Evolutionary conservation across 35 echinoderm and acorn worm species (phyloP), one percentile per base, ranked within the genome.

Genomic region (Nesometra sesokonis): DNA sequence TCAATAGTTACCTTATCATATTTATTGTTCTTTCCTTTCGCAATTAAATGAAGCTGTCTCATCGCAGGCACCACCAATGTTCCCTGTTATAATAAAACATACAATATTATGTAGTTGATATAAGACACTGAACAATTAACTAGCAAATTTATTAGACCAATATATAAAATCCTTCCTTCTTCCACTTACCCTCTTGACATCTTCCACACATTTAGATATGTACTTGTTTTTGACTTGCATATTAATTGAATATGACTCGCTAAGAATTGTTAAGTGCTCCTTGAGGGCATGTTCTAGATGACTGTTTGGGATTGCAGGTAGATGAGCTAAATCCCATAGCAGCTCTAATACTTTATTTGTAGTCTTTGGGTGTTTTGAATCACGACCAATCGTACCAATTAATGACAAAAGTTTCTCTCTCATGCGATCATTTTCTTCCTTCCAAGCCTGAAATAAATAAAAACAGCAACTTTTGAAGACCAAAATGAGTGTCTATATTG

Each of bases 361-460:
- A 0, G 96, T 99, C 37, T 99, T 99, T 5, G 80, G 29, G 36
- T 91, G 91, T 76, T 88, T 91, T 0, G 92, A 90, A 36, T 99
- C 96, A 43, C 88, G 87, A 29, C 96, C 96, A 21, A 99, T 99
- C 19, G 86, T 91, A 46, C 96, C 96, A 67, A 99, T 99, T 86
- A 99, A 85, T n/a, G 89, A 93, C 79, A 99, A 78, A 5, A 99
- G 82, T 77, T 99, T 99, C 88, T 99, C 96, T 76, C 93, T 93
- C 76, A 99, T 90, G 32, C 93, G 84, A 30, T 99, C 96, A 78
- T 99, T 99, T 77, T 99, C 96, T 77, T 79, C 80, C 17, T 93
- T 89, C 96, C 96, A 99, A 0, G 93, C 92, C 95, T 99, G 87
- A 86, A 89, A 82, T 17, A n/a, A 32, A 31, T 36, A 32, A 46